phyloP scores from a whole-genome alignment of 2,888 invertebrate species.

The Drosophila setosimentum region DNA sequence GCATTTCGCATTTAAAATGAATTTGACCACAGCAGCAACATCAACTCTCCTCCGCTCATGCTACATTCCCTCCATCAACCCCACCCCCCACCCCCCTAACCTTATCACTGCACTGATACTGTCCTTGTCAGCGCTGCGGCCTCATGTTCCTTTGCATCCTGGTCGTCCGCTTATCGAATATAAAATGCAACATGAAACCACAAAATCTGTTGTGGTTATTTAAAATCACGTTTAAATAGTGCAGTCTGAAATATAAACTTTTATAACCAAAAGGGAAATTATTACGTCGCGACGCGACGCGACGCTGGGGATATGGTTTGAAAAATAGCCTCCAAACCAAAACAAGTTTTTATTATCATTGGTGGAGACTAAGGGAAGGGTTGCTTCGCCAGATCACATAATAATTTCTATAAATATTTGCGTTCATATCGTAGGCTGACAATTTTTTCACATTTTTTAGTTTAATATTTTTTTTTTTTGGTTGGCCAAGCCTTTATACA shows the following conservation, averaged over 20 bases:
- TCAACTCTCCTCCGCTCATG: constrained; percentile 8
- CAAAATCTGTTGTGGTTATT: constrained; percentile 76
- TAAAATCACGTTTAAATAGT: constrained; percentile 75
- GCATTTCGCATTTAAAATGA: constrained; percentile 61
- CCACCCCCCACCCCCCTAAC: neutral
- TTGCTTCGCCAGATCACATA: constrained; percentile 60
- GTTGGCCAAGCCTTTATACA: constrained; percentile 22
- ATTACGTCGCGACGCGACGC: constrained; percentile 46
- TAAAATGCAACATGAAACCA: constrained; percentile 73
- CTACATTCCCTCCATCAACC: neutral
- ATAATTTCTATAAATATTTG: constrained; percentile 76
- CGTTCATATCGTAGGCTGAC: constrained; percentile 56
- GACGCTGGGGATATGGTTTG: constrained; percentile 37
- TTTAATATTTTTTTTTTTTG: constrained; percentile 18
- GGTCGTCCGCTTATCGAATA: constrained; percentile 65
- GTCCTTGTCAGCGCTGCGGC: constrained; percentile 36
- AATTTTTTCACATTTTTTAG: constrained; percentile 12
- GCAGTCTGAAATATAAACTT: constrained; percentile 58
- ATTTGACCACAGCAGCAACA: constrained; percentile 49
- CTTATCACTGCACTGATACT: constrained; percentile 33
- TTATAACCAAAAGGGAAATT: constrained; percentile 71
- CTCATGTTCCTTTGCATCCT: constrained; percentile 34
- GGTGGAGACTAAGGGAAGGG: neutral
- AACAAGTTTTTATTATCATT: constrained; percentile 19
- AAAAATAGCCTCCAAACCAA: constrained; percentile 33